Evolutionary conservation across 2,113 vertebrate genomes (phyloP).

Genomic region (Pungitius pungitius): DNA sequence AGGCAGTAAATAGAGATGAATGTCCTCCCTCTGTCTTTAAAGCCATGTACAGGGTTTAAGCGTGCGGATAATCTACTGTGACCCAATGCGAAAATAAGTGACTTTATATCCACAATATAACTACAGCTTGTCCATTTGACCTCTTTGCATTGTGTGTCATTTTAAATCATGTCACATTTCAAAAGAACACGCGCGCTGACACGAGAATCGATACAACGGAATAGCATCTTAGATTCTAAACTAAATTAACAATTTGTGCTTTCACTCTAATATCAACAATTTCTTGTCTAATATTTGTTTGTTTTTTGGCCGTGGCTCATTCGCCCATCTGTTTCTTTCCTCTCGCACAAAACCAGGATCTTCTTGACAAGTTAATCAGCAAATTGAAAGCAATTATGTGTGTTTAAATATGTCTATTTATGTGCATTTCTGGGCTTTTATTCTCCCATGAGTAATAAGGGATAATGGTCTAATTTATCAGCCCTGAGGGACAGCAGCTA

Average conservation of each 20-base stretch:
- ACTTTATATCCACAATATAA: slow-evolving; percentile 6
- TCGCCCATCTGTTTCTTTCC: slow-evolving; percentile 42
- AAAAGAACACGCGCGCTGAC: neutral
- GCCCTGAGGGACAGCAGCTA: slow-evolving; percentile 51
- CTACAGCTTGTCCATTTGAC: neutral
- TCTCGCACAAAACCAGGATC: slow-evolving; percentile 21
- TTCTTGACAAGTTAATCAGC: slow-evolving; percentile 26
- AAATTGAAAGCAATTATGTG: slow-evolving; percentile 18
- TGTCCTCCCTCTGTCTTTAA: slow-evolving; percentile 11
- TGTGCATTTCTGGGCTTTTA: slow-evolving; percentile 47
- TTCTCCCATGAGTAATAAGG: slow-evolving; percentile 57
- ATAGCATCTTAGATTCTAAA: slow-evolving; percentile 10
- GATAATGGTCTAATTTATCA: slow-evolving; percentile 55
- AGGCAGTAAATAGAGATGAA: slow-evolving; percentile 15
- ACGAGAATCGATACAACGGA: neutral
- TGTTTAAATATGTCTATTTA: slow-evolving; percentile 23
- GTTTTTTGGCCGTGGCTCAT: slow-evolving; percentile 43
- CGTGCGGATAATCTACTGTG: slow-evolving; percentile 1
- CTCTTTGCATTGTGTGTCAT: neutral
- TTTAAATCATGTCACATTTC: neutral
- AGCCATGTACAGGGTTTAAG: neutral
- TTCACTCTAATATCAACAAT: slow-evolving; percentile 12
- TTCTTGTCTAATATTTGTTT: slow-evolving; percentile 4
- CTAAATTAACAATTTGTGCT: slow-evolving; percentile 13
- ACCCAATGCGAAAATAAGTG: slow-evolving; percentile 4